Base-by-base conservation (phyloP, 1,140 invertebrate genomes). In the Antheraea pernyi region DNA sequence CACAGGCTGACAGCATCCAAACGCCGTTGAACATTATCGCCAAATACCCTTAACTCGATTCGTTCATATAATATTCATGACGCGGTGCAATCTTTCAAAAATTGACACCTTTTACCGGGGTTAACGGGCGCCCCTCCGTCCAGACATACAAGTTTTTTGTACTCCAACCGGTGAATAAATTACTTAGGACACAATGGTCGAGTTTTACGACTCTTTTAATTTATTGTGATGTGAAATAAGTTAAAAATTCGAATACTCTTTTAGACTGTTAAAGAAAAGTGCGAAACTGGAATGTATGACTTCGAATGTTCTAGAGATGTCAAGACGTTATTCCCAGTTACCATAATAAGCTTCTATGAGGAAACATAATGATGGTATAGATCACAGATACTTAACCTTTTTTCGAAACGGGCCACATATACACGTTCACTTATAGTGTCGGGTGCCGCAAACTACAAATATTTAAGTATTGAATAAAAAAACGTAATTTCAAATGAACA, bases 11-110 rank as follows among this genome's bases (percentile, higher is more conserved):
- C 89, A 89, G 87, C 81, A 78, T 84, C 81, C 86, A 85, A 91
- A 89, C 85, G 86, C 77, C 75, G 82, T 79, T 76, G 82, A 87
- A 88, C 89, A 91, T 91, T 91, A 91, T 90, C 88, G 83, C 89
- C 85, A 90, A 90, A 90, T 89, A 85, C 83, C 89, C 88, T 89
- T 91, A 91, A 91, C 88, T 90, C 84, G 82, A 87, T 86, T 90
- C 86, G 82, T 88, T 90, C 84, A 91, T 91, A 91, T 90, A 91
- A 91, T 90, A 91, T 91, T 91, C 89, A 91, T 90, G 89, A 90
- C 85, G 83, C 70, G 86, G 80, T 81, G 81, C 89, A 89, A 91
- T 91, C 89, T 91, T 91, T 91, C 89, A 91, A 91, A 91, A 91
- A 91, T 90, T 91, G 89, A 91, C 89, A 91, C 89, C 88, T 88